Evolutionary conservation across 1,140 invertebrate species (phyloP).

Genomic region (Bombus affinis): DNA sequence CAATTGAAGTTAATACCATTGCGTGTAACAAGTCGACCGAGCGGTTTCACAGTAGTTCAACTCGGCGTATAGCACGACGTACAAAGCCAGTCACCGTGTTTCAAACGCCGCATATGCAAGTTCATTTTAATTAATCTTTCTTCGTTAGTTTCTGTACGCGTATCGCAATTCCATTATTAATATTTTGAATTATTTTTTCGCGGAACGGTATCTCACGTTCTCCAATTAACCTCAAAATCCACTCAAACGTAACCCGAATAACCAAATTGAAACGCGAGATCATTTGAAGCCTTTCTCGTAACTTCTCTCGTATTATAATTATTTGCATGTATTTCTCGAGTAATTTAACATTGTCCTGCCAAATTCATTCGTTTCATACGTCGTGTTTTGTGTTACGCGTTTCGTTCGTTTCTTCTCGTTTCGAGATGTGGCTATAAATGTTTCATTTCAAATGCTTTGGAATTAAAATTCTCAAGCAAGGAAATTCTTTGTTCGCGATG

Average conservation of each 20-base stretch:
- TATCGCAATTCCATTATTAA: background rate
- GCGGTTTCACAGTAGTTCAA: constrained; percentile 7
- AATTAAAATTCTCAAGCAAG: constrained; percentile 8
- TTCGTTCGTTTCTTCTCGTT: background rate
- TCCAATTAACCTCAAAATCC: no score
- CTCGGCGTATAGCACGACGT: background rate
- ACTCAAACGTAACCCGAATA: background rate
- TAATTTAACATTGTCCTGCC: background rate
- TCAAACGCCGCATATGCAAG: background rate
- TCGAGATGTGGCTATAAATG: background rate
- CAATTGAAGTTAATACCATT: background rate
- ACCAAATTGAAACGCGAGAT: background rate
- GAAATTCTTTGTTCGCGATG: constrained; percentile 20
- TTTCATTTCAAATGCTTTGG: background rate
- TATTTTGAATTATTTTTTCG: background rate
- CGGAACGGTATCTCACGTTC: no score
- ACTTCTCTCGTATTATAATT: background rate
- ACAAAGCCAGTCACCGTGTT: background rate
- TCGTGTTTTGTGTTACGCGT: background rate
- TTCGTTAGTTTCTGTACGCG: background rate
- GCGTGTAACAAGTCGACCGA: background rate
- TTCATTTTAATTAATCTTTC: constrained; percentile 1
- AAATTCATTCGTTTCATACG: background rate
- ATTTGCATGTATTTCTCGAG: background rate
- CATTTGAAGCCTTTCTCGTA: background rate